Conservation (phyloP, 2,888 invertebrate species). For the Ormia ochracea region DNA sequence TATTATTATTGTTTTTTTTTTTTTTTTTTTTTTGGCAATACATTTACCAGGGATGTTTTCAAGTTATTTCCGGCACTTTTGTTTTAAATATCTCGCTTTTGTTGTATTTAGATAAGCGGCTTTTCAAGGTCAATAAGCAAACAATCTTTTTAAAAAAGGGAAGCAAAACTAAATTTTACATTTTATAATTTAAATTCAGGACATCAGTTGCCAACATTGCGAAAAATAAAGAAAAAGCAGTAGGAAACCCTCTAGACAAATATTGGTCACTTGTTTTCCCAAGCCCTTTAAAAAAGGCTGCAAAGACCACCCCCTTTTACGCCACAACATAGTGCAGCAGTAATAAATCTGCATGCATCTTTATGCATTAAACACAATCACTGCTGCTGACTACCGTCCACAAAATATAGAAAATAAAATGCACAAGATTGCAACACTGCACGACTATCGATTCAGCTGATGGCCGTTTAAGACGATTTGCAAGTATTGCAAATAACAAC, state of each 20-base stretch:
- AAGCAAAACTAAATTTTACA: slow-evolving; percentile 68
- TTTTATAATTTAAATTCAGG: slow-evolving; percentile 64
- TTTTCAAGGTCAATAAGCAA: slow-evolving; percentile 76
- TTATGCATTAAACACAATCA: too few species aligned
- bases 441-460: too few species aligned
- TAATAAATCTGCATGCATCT: slow-evolving; percentile 47
- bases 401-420: too few species aligned
- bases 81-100: neutral
- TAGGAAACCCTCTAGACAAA: slow-evolving; percentile 11
- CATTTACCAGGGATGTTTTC: slow-evolving; percentile 32
- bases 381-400: too few species aligned
- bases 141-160: slow-evolving; percentile 65
- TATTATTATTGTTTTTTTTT: too few species aligned
- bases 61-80: slow-evolving; percentile 11
- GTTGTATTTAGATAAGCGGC: slow-evolving; percentile 65
- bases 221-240: too few species aligned
- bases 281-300: neutral
- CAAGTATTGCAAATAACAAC: too few species aligned
- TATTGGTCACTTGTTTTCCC: slow-evolving; percentile 49
- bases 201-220: slow-evolving; percentile 46
- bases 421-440: too few species aligned
- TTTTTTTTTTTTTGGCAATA: slow-evolving; percentile 15
- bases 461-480: too few species aligned
- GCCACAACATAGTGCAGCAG: neutral
- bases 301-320: slow-evolving; percentile 26